Evolutionary conservation across 2,888 invertebrate genomes (phyloP).

Genomic region (Ellobium chinense): DNA sequence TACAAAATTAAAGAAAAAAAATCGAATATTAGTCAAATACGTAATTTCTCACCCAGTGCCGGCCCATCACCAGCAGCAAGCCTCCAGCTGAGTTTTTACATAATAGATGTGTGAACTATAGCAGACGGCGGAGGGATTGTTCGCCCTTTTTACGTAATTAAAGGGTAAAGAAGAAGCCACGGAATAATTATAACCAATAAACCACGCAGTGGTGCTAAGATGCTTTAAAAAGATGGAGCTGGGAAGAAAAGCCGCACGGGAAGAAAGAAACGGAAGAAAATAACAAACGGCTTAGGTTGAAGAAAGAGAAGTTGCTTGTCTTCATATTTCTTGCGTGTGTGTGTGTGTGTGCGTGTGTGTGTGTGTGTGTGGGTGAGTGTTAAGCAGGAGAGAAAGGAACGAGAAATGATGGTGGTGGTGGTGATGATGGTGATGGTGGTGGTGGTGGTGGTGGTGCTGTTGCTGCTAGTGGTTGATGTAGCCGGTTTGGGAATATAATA

Average conservation of each 20-base stretch:
- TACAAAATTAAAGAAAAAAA: no score
- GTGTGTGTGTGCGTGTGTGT: neutral
- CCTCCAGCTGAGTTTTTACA: neutral
- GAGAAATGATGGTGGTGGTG: neutral
- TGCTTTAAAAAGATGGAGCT: no score
- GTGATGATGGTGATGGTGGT: neutral
- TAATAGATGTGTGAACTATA: slow-evolving; percentile 28
- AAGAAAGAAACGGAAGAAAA: no score
- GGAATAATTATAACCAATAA: slow-evolving; percentile 6
- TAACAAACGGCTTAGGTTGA: no score
- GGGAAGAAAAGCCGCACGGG: no score
- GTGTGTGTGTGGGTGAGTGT: neutral
- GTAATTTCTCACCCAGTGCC: no score
- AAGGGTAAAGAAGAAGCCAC: neutral
- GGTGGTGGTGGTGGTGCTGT: neutral
- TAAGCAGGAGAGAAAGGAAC: neutral
- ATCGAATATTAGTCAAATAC: no score
- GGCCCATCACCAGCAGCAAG: no score
- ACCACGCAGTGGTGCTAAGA: neutral
- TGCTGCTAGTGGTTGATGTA: no score
- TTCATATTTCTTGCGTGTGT: no score
- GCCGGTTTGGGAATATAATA: slow-evolving; percentile 17
- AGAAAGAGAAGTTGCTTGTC: no score
- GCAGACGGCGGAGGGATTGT: slow-evolving; percentile 5
- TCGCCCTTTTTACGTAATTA: slow-evolving; percentile 1